These are phyloP conservation scores for Gymnopithys bicolor DNA, from an alignment of 2,797 vertebrate species.

Conservation along the genomic window DNA sequence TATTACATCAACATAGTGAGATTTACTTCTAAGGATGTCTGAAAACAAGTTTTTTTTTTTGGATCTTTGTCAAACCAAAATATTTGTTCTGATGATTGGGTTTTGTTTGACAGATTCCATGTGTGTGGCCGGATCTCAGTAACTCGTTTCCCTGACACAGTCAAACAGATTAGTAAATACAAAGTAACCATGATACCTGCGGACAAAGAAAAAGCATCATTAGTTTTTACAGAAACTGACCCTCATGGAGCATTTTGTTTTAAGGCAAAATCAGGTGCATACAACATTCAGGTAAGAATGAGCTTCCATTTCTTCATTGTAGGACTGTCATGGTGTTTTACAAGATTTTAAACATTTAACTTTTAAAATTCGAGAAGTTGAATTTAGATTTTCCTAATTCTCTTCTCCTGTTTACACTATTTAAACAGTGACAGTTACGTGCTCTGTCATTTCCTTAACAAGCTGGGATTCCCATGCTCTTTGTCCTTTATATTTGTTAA, in stretches of 20 bases:
- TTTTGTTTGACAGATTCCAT: slow-evolving; percentile 86
- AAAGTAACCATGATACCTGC: slow-evolving; percentile 86
- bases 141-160: slow-evolving; percentile 88
- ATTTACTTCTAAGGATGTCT: not conserved
- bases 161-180: slow-evolving; percentile 92
- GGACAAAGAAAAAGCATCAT: slow-evolving; percentile 82
- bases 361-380: not conserved
- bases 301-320: not conserved
- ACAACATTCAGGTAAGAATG: slow-evolving; percentile 86
- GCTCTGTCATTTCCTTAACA: not conserved
- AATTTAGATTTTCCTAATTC: not conserved
- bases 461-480: not conserved
- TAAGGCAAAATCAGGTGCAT: slow-evolving; percentile 90
- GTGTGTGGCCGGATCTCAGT: slow-evolving; percentile 91
- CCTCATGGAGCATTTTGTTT: slow-evolving; percentile 93
- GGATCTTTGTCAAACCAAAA: not conserved
- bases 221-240: slow-evolving; percentile 86
- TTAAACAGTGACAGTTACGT: not conserved
- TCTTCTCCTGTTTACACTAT: not conserved
- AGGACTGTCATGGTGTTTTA: not conserved
- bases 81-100: not conserved
- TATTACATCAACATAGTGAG: not conserved
- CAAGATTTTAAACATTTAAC: not conserved
- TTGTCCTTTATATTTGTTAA: not conserved
- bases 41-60: not conserved